Percentiles rank a stretch among this genome's conserved stretches.
phyloP scores from a whole-genome alignment of 1,140 invertebrate species.

The Pogonognathellus flavescens region DNA sequence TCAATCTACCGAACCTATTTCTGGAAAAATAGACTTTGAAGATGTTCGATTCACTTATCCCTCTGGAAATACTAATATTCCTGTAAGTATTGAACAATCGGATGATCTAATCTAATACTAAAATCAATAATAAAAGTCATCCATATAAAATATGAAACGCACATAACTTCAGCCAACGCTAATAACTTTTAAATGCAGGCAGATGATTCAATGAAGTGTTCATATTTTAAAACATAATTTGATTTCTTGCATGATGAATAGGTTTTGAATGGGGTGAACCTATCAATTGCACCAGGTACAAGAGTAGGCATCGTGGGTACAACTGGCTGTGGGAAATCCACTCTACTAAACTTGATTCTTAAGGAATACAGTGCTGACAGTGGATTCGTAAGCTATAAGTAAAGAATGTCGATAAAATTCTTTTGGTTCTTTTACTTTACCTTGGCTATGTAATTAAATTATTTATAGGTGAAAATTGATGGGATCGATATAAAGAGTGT shows the following conservation, averaged over 20 bases:
- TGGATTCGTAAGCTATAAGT: constrained; percentile 70
- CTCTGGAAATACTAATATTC: constrained; percentile 75
- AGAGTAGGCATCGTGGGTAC: constrained; percentile 85
- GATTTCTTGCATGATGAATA: no score
- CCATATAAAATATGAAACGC: no score
- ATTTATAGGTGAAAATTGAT: constrained; percentile 12
- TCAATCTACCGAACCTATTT: neutral
- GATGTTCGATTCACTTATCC: constrained; percentile 76
- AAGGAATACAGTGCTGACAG: constrained; percentile 83
- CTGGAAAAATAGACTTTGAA: constrained; percentile 76
- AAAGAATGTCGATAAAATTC: no score
- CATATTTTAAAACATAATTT: no score
- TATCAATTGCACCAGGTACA: neutral
- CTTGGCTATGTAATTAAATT: no score
- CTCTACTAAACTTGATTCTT: constrained; percentile 81
- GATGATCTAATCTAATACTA: no score
- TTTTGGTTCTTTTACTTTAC: no score
- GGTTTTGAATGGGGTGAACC: neutral
- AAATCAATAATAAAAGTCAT: no score
- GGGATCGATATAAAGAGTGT: constrained; percentile 67
- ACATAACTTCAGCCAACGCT: no score
- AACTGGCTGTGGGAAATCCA: constrained; percentile 89
- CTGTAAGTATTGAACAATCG: neutral
- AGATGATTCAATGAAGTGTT: no score
- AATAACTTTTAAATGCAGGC: no score